phyloP scores from a whole-genome alignment of 2,888 invertebrate genomes.

The Merodon equestris region DNA sequence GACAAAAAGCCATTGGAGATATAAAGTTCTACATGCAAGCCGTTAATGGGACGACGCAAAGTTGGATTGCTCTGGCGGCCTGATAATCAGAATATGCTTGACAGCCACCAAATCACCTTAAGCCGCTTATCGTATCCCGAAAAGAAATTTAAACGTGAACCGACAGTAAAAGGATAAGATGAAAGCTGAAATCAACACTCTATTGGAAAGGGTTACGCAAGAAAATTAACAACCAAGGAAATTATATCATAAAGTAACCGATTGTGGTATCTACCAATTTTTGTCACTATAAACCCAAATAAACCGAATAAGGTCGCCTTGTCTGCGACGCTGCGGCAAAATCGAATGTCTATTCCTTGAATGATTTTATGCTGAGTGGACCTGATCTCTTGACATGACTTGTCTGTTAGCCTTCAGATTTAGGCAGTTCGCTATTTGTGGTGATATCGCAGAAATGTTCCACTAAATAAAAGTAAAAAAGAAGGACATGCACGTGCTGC shows the following conservation, averaged over 20 bases:
- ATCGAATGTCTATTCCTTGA: constrained; percentile 7
- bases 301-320: constrained; percentile 28
- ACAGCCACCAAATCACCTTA: constrained; percentile 38
- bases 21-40: constrained; percentile 24
- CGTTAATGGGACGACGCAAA: constrained; percentile 10
- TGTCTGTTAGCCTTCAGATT: constrained; percentile 21
- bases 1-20: constrained; percentile 48
- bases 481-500: constrained; percentile 26
- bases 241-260: neutral
- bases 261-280: constrained; percentile 16
- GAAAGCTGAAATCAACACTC: constrained; percentile 55
- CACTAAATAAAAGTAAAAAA: constrained; percentile 13
- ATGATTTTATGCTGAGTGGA: constrained; percentile 14
- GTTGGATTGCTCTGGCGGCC: constrained; percentile 45
- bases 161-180: constrained; percentile 24
- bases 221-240: constrained; percentile 14
- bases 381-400: constrained; percentile 12
- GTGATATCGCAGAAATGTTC: constrained; percentile 7
- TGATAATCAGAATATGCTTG: constrained; percentile 26
- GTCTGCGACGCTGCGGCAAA: constrained; percentile 32
- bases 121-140: constrained; percentile 49
- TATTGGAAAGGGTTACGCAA: constrained; percentile 38
- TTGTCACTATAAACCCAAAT: constrained; percentile 28
- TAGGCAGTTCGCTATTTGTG: constrained; percentile 19
- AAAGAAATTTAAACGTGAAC: constrained; percentile 49